Conservation (phyloP, 2,797 vertebrate species). For the Sebastes vulpes region DNA sequence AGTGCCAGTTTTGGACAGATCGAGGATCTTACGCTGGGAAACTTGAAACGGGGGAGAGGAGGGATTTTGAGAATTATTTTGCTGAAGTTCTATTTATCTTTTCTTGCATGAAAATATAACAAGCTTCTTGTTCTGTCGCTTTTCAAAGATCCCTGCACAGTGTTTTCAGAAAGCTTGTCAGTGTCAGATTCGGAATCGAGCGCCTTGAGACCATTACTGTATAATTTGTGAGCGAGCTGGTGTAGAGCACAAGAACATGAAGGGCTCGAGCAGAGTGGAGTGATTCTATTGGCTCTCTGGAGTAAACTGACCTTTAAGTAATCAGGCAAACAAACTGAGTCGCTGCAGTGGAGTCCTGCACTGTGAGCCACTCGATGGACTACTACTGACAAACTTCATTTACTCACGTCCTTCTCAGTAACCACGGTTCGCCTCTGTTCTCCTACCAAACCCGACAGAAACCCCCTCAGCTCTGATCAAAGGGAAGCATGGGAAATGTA, state of each 20-base stretch:
- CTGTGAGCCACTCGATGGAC: slow-evolving; percentile 58
- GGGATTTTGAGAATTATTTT: slow-evolving; percentile 49
- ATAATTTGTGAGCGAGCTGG: slow-evolving; percentile 62
- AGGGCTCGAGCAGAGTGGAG: slow-evolving; percentile 37
- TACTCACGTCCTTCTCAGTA: slow-evolving; percentile 51
- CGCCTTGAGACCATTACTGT: slow-evolving; percentile 52
- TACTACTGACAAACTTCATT: slow-evolving; percentile 69
- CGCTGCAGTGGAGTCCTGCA: slow-evolving; percentile 46
- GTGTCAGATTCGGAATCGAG: slow-evolving; percentile 54
- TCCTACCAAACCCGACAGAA: slow-evolving; percentile 25
- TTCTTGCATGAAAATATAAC: slow-evolving; percentile 46
- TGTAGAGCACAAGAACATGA: slow-evolving; percentile 37
- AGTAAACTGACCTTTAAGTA: slow-evolving; percentile 80
- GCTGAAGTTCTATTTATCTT: slow-evolving; percentile 48
- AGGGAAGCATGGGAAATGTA: slow-evolving; percentile 82
- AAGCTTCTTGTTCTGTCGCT: slow-evolving; percentile 36
- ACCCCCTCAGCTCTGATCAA: slow-evolving; percentile 72
- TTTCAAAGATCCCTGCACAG: slow-evolving; percentile 19
- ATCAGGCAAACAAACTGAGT: slow-evolving; percentile 79
- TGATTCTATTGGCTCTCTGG: slow-evolving; percentile 60
- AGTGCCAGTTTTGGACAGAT: slow-evolving; percentile 53
- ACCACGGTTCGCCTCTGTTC: slow-evolving; percentile 40
- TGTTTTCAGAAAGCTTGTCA: slow-evolving; percentile 56
- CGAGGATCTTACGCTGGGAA: slow-evolving; percentile 41
- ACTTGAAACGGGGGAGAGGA: slow-evolving; percentile 29